Percentiles rank a stretch among this genome's conserved stretches.
Conservation (phyloP, 2,888 invertebrate species). For the Troilus luridus region DNA sequence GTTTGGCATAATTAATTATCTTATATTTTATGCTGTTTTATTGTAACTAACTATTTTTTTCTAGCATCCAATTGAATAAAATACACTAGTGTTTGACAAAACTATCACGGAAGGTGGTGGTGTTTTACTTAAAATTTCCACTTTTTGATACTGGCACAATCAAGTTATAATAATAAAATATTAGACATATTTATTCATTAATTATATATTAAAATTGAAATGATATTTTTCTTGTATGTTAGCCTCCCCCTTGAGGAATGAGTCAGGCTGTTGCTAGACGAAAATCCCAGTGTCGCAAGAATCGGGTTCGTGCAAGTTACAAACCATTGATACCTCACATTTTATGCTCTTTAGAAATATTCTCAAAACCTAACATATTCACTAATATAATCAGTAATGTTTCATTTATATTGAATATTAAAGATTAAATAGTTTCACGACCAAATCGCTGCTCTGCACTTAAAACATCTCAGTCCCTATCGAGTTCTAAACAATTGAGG, state of each 20-base stretch:
- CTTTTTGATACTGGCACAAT: no score
- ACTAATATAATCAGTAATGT: not conserved
- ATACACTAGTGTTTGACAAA: no score
- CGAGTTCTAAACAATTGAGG: no score
- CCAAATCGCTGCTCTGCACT: no score
- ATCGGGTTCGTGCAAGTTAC: not conserved
- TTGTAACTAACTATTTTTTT: no score
- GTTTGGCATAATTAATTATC: no score
- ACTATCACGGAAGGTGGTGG: no score
- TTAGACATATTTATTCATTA: not conserved
- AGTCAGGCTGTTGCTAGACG: conserved; percentile 3
- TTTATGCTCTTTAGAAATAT: not conserved
- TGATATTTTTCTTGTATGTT: not conserved
- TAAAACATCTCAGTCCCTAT: no score
- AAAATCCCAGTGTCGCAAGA: conserved; percentile 37
- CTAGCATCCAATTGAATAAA: no score
- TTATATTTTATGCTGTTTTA: no score
- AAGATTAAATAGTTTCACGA: not conserved
- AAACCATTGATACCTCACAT: not conserved
- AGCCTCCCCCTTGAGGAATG: not conserved
- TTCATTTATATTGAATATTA: not conserved
- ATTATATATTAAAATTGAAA: not conserved
- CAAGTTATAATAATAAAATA: not conserved
- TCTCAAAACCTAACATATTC: not conserved
- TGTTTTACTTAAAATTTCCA: no score